Conservation (phyloP, 35 echinoderm and acorn worm genomes). For the Ophioderma brevispina region DNA sequence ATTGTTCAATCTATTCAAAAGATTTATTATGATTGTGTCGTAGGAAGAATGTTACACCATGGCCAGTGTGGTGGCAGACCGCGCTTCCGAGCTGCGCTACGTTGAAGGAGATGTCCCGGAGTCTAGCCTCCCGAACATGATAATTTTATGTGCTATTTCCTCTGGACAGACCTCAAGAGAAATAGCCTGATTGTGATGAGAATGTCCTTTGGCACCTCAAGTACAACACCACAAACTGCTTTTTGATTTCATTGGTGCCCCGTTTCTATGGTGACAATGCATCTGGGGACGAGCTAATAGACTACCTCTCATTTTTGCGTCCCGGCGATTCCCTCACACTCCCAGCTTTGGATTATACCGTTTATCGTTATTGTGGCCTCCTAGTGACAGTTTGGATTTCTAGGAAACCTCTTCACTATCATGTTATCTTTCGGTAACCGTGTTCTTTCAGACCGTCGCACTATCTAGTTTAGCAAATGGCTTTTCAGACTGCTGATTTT, state of each 20-base stretch:
- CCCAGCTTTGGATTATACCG: constrained; percentile 72
- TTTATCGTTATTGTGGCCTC: constrained; percentile 42
- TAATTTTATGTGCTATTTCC: constrained; percentile 19
- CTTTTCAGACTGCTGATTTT: constrained; percentile 81
- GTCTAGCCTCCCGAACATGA: neutral
- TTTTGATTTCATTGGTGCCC: constrained; percentile 28
- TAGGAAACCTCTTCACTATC: constrained; percentile 83
- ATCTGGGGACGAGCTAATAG: constrained; percentile 40
- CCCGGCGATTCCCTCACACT: constrained; percentile 47
- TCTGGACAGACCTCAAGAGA: neutral
- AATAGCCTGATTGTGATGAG: neutral
- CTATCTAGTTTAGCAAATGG: constrained; percentile 93
- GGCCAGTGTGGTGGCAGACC: no score
- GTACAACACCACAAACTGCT: neutral
- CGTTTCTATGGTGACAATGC: constrained; percentile 64
- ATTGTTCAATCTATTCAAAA: no score
- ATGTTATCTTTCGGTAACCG: constrained; percentile 81
- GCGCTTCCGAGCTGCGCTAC: no score
- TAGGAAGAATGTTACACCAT: no score
- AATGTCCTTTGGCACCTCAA: neutral
- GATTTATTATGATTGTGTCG: no score
- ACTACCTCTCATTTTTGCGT: constrained; percentile 50
- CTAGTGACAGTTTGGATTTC: constrained; percentile 69
- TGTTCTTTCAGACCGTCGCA: constrained; percentile 83
- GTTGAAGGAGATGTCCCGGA: no score